Conservation (phyloP, 1,140 invertebrate genomes). For the Dysdera silvatica region DNA sequence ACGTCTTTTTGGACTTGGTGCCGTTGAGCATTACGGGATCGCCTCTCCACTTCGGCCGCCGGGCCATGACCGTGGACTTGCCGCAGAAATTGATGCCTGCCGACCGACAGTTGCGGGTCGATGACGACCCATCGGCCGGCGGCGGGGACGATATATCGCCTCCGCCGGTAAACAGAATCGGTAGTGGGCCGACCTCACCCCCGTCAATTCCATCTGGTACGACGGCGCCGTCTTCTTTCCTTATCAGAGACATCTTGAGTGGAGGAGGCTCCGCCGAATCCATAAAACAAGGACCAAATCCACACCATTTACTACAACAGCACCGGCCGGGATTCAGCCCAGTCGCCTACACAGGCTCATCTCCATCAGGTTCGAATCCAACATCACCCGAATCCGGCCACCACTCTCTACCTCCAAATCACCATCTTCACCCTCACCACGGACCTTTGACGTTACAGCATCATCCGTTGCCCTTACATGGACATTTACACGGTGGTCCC, state of each 20-base stretch:
- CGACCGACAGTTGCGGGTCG: conserved; percentile 15
- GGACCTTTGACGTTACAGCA: neutral
- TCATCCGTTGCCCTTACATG: conserved; percentile 1
- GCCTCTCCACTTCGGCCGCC: conserved; percentile 12
- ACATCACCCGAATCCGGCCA: neutral
- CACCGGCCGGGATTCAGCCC: conserved; percentile 8
- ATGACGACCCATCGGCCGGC: conserved; percentile 8
- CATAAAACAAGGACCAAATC: too few species aligned
- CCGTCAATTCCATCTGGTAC: conserved; percentile 5
- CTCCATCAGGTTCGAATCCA: conserved; percentile 12
- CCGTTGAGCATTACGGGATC: conserved; percentile 27
- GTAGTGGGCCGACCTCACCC: neutral
- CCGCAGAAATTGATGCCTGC: conserved; percentile 24
- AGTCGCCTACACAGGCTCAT: too few species aligned
- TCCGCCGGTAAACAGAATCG: neutral
- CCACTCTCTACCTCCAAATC: too few species aligned
- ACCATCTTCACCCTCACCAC: too few species aligned
- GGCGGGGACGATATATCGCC: neutral
- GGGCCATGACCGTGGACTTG: conserved; percentile 27
- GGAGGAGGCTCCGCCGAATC: neutral
- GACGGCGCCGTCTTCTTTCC: conserved; percentile 2
- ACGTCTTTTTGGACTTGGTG: too few species aligned
- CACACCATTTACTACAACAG: too few species aligned
- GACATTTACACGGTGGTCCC: too few species aligned
- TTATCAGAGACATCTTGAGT: conserved; percentile 22